Base-by-base conservation (phyloP, 2,797 vertebrate species). In the Galaxias olidus region DNA sequence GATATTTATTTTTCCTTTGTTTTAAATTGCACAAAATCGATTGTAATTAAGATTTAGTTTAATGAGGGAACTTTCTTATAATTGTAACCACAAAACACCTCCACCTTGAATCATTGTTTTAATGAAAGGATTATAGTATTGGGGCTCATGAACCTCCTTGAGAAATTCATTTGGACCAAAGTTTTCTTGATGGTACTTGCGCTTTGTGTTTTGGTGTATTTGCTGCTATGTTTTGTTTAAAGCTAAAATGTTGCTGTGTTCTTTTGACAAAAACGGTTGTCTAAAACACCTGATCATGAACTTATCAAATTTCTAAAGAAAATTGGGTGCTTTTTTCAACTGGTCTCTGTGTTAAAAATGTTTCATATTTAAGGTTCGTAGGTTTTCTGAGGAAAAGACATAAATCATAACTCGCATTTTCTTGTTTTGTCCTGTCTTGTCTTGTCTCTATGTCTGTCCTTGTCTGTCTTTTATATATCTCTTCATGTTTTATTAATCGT, bases 381-480 rank as follows among this genome's bases (percentile, higher is more conserved):
- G 30, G 30, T 30, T 30, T 30, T 30, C 30, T 30, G 30, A 76
- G 59, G 66, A 74, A 79, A 86, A 83, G 69, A 89, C 82, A 83
- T 84, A 83, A 76, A 81, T 91, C 91, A 91, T 93, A 91, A 93
- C 90, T 91, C 76, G 51, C 91, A 91, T 92, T 91, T 93, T 93
- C 90, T 90, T 92, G 88, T 92, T 88, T 87, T 93, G 90, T 92
- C 86, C 75, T 91, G 91, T 92, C 88, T 75, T 91, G 84, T 92
- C 65, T 69, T 72, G 52, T 77, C 41, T 72, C 46, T 76, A 62
- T 75, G 63, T 75, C 42, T 78, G 59, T 78, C 66, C 62, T 7
- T 65, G 63, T 84, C 63, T 91, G 87, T 91, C 86, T 81, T 88
- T 81, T 90, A 61, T 75, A 68, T 89, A 73, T 88, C 72, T 73